Evolutionary conservation across 2,888 invertebrate genomes (phyloP), one percentile per base, ranked within the genome.

Genomic region (Phortica magna): DNA sequence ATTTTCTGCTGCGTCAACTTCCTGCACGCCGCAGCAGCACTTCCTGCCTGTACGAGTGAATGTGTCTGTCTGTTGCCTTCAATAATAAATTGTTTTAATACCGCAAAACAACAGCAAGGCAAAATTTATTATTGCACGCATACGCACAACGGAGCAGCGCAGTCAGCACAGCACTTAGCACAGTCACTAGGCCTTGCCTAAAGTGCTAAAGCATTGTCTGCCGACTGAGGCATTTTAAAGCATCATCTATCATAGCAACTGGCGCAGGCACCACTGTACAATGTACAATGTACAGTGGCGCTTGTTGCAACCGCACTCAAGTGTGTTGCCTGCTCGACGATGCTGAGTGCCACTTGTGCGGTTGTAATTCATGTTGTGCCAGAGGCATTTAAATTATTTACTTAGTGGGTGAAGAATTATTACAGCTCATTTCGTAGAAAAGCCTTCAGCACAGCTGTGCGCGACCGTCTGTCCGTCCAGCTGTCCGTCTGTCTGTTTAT

Each of bases 41-140:
- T 31, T 31, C 31, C 31, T 31, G 31, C 5, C 5, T 31, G 31
- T 1, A 31, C 31, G 31, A n/a, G n/a, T n/a, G n/a, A n/a, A n/a
- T n/a, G 3, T 31, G 5, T 31, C 3, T 31, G 31, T 31, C 55
- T 17, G 1, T 55, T 55, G n/a, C 55, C 14, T 17, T 17, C 9
- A 55, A 81, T 80, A 82, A 85, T 87, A 85, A 87, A 85, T 85
- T 82, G 83, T 77, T 79, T 75, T 79, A 80, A 80, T 83, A 75
- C 77, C 78, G 76, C 74, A 77, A 77, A 82, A 57, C 80, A 53
- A 76, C 64, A 77, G 5, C 2, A 73, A 19, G 22, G 7, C 42
- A 2, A 43, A 61, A 64, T 57, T 57, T 41, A 73, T 61, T 55
- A 17, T 55, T 55, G 5, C 14, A 55, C 55, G 55, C 55, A 55